Percentiles rank a stretch among this genome's conserved stretches.
phyloP scores from a whole-genome alignment of 2,113 vertebrate species.

The Semnornis frantzii region DNA sequence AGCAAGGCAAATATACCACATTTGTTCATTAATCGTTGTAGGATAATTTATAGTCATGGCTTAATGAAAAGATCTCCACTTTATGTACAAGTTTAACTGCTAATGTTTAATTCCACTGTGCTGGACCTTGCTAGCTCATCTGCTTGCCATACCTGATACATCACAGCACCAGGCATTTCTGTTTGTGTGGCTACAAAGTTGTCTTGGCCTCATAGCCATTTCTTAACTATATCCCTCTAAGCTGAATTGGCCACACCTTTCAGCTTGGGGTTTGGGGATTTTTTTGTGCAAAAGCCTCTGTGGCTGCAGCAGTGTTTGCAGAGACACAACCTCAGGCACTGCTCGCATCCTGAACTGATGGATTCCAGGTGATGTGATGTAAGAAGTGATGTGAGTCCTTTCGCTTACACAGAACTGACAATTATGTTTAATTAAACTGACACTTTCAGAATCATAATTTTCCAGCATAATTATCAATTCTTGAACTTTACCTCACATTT shows the following conservation, averaged over 20 bases:
- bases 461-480: not conserved
- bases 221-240: not conserved
- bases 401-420: not conserved
- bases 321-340: not conserved
- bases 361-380: not conserved
- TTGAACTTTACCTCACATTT: not conserved
- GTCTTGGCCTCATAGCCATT: too few species aligned
- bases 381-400: not conserved
- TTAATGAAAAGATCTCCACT: not conserved
- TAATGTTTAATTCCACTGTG: not conserved
- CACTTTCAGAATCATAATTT: not conserved
- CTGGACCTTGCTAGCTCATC: not conserved
- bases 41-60: not conserved
- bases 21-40: not conserved
- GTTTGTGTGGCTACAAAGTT: not conserved
- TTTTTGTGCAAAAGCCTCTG: not conserved
- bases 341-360: not conserved
- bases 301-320: not conserved
- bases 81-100: not conserved
- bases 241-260: not conserved
- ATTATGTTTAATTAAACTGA: not conserved
- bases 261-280: not conserved
- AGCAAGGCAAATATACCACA: not conserved
- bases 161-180: not conserved
- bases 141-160: not conserved